phyloP scores from a whole-genome alignment of 2,797 vertebrate species.

The Gymnoscopelus microlampas region DNA sequence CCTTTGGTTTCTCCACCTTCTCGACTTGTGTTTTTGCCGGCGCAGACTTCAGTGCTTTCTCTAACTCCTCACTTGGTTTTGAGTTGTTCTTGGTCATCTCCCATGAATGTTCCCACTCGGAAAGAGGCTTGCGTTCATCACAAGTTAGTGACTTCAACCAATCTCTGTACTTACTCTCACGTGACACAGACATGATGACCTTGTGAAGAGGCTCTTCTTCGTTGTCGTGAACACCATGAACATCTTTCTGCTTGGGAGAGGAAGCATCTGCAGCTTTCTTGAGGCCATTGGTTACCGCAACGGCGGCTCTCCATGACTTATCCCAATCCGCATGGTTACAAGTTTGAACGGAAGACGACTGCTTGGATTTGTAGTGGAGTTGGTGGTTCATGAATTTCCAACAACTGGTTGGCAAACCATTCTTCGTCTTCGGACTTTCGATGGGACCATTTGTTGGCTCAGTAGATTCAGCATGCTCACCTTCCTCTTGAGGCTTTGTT shows the following conservation, averaged over 20 bases:
- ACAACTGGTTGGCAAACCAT: conserved; percentile 35
- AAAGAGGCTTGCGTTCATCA: conserved; percentile 17
- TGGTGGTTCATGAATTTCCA: conserved; percentile 63
- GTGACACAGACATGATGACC: conserved; percentile 26
- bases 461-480: conserved; percentile 6
- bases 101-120: conserved; percentile 72
- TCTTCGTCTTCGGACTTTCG: conserved; percentile 9
- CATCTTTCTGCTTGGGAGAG: neutral
- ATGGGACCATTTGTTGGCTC: conserved; percentile 4
- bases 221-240: neutral
- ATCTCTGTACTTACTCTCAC: conserved; percentile 27
- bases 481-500: conserved; percentile 48
- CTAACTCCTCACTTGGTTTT: conserved; percentile 52
- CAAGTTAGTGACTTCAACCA: conserved; percentile 23
- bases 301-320: conserved; percentile 60
- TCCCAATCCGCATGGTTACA: conserved; percentile 43
- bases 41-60: conserved; percentile 39
- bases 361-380: conserved; percentile 28
- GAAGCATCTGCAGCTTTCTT: conserved; percentile 21
- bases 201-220: conserved; percentile 22
- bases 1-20: conserved; percentile 16
- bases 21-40: conserved; percentile 6
- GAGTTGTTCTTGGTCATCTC: conserved; percentile 61
- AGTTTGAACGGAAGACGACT: neutral
- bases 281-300: conserved; percentile 11